Evolutionary conservation across 2,797 vertebrate species (phyloP).

Genomic region (Bradypus variegatus): DNA sequence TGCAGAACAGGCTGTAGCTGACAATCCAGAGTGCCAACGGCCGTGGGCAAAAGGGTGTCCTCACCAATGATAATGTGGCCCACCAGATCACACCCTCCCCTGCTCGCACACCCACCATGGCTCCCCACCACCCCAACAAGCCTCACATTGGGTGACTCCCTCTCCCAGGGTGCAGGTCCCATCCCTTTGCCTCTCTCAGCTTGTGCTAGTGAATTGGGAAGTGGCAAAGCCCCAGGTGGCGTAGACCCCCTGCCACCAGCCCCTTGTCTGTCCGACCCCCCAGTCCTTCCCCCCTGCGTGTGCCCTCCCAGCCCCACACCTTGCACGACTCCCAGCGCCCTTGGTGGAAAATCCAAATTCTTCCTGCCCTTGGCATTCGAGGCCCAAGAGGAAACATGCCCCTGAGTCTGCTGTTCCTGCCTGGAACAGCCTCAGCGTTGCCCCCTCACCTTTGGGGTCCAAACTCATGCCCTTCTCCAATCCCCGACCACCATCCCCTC

Average conservation of each 20-base stretch:
- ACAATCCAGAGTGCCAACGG: background rate
- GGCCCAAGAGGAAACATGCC: background rate
- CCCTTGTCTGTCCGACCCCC: background rate
- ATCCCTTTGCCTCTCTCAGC: background rate
- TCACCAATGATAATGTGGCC: background rate
- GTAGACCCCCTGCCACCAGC: fast-evolving
- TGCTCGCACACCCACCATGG: background rate
- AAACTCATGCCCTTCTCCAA: background rate
- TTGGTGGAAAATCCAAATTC: background rate
- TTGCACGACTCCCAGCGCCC: background rate
- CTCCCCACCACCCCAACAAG: background rate
- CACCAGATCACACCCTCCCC: background rate
- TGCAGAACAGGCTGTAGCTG: background rate
- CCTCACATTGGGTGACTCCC: background rate
- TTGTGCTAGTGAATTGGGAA: background rate
- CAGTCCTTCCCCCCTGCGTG: background rate
- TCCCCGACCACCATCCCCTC: background rate
- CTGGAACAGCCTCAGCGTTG: background rate
- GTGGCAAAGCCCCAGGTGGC: background rate
- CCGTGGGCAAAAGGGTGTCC: background rate
- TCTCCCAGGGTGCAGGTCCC: background rate
- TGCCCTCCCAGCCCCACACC: background rate
- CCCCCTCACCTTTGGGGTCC: background rate
- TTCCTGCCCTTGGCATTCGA: background rate
- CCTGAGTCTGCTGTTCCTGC: background rate